Conservation (phyloP, 1,140 invertebrate species). For the Apis cerana region DNA sequence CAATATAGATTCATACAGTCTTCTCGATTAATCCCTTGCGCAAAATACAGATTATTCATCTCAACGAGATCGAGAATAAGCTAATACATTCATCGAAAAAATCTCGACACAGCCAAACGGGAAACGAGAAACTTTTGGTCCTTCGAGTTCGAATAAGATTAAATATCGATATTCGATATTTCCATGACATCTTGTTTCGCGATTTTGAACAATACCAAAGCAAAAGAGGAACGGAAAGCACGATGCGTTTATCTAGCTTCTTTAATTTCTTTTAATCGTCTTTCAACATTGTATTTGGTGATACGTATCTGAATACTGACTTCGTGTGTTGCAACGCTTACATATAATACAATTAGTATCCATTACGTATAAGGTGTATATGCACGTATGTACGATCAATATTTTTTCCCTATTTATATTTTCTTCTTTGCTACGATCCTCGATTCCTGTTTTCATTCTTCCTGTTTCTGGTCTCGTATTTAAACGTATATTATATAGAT, state of each 20-base stretch:
- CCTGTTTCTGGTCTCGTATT: constrained; percentile 26
- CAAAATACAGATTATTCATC: background rate
- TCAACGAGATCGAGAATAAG: background rate
- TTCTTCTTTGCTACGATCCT: constrained; percentile 19
- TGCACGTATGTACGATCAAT: constrained; percentile 14
- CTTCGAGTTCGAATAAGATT: constrained; percentile 42
- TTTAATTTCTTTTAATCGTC: background rate
- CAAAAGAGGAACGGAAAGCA: constrained; percentile 1
- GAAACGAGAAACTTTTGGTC: constrained; percentile 58
- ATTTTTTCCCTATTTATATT: background rate
- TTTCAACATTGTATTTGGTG: constrained; percentile 77
- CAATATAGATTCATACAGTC: background rate
- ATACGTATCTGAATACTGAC: constrained; percentile 79
- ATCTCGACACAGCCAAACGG: constrained; percentile 48
- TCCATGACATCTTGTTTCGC: background rate
- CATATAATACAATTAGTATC: constrained; percentile 80
- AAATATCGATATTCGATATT: background rate
- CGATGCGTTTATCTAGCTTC: background rate
- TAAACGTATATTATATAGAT: constrained; percentile 79
- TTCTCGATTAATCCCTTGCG: no score
- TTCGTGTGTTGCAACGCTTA: constrained; percentile 72
- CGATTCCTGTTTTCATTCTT: constrained; percentile 7
- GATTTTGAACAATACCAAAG: background rate
- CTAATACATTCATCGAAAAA: background rate
- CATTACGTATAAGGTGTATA: constrained; percentile 74